phyloP scores from a whole-genome alignment of 2,888 invertebrate species.

The Carterocephalus palaemon region DNA sequence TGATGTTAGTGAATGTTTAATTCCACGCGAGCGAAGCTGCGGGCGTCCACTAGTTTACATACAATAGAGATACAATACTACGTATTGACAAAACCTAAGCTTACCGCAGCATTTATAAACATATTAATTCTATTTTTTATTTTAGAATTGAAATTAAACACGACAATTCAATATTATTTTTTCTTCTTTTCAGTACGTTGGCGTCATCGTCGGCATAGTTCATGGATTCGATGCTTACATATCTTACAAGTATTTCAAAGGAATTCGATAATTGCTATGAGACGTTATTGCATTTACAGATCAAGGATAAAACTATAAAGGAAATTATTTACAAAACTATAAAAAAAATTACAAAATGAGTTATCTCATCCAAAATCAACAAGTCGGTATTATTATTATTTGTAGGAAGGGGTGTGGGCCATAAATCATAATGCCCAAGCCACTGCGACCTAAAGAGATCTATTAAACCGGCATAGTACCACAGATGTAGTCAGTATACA shows the following conservation, averaged over 20 bases:
- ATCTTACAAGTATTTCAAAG: conserved; percentile 83
- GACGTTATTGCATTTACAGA: no score
- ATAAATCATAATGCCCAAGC: background rate
- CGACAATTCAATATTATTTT: no score
- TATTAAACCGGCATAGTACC: background rate
- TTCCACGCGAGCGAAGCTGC: no score
- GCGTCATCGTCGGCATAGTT: conserved; percentile 85
- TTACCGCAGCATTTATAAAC: no score
- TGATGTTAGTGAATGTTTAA: no score
- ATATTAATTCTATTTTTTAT: no score
- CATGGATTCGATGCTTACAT: conserved; percentile 89
- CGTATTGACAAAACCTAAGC: no score
- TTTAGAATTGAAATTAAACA: no score
- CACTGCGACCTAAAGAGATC: background rate
- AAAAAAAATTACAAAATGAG: background rate
- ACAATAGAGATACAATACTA: no score
- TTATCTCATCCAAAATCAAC: background rate
- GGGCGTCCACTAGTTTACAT: no score
- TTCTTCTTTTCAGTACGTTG: conserved; percentile 83
- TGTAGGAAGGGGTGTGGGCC: background rate
- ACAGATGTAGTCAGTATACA: no score
- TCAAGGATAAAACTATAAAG: no score
- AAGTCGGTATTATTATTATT: background rate
- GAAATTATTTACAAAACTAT: background rate
- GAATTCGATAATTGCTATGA: conserved; percentile 78